Evolutionary conservation across 2,797 vertebrate species (phyloP).

Genomic region (Oophaga sylvatica): DNA sequence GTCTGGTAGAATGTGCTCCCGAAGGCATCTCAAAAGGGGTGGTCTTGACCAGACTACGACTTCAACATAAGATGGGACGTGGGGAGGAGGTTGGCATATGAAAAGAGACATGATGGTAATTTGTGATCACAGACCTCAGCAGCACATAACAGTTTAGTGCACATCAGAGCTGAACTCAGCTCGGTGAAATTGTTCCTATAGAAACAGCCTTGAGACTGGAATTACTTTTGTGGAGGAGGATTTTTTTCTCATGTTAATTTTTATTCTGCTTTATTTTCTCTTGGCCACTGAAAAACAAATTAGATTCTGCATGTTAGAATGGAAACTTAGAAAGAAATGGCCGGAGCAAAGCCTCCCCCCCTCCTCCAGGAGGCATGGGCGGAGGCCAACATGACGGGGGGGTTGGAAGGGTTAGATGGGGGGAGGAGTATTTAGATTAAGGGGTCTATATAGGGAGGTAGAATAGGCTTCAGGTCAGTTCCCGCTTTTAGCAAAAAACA

Average conservation of each 20-base stretch:
- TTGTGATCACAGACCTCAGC: conserved; percentile 33
- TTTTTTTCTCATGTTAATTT: conserved; percentile 56
- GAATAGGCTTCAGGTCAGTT: too few relatives aligned
- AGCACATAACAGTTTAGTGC: conserved; percentile 44
- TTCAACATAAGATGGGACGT: background rate
- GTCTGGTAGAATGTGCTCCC: background rate
- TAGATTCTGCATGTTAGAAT: conserved; percentile 33
- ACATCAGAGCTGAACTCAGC: conserved; percentile 49
- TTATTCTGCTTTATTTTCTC: conserved; percentile 52
- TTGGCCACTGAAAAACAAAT: conserved; percentile 27
- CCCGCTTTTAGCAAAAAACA: too few relatives aligned
- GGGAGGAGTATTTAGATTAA: too few relatives aligned
- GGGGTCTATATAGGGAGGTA: too few relatives aligned
- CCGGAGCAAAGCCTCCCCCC: too few relatives aligned
- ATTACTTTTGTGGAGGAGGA: conserved; percentile 53
- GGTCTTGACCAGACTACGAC: background rate
- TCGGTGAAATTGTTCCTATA: conserved; percentile 61
- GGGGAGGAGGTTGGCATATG: conserved; percentile 13
- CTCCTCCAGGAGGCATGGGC: too few relatives aligned
- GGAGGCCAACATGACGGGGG: too few relatives aligned
- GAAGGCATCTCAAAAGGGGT: background rate
- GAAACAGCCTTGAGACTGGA: conserved; percentile 60
- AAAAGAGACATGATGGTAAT: conserved; percentile 11
- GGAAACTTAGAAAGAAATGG: conserved; percentile 39
- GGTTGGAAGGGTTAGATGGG: too few relatives aligned